These are phyloP conservation scores for Thymelicus lineola DNA, from an alignment of 2,888 invertebrate species.

Conservation along the genomic window DNA sequence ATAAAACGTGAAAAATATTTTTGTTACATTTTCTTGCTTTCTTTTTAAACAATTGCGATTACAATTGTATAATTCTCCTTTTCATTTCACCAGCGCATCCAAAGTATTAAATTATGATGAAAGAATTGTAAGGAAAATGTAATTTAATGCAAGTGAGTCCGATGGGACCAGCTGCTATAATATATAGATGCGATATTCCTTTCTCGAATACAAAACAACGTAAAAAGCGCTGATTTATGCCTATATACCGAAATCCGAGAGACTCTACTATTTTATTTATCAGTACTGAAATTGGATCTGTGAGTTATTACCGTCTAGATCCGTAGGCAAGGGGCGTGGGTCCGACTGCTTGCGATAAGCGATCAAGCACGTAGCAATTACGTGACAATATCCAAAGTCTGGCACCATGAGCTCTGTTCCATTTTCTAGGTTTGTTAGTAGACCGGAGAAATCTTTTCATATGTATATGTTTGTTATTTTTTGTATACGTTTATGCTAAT, in stretches of 20 bases:
- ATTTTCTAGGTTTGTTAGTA: too few relatives aligned
- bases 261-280: slow-evolving; percentile 35
- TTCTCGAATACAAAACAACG: slow-evolving; percentile 10
- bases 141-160: slow-evolving; percentile 3
- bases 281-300: slow-evolving; percentile 32
- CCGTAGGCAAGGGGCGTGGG: not conserved
- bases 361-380: not conserved
- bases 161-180: not conserved
- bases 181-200: slow-evolving; percentile 15
- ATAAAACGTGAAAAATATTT: too few relatives aligned
- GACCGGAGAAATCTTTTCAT: too few relatives aligned
- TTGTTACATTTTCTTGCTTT: too few relatives aligned
- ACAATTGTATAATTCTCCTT: too few relatives aligned
- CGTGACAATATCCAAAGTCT: too few relatives aligned
- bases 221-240: slow-evolving; percentile 22
- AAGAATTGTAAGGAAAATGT: not conserved
- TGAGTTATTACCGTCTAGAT: slow-evolving; percentile 33
- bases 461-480: too few relatives aligned
- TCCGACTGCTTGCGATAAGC: not conserved
- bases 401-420: too few relatives aligned
- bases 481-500: too few relatives aligned
- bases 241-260: slow-evolving; percentile 25
- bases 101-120: too few relatives aligned
- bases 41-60: too few relatives aligned
- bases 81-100: too few relatives aligned